Conservation (phyloP, 1,140 invertebrate genomes). For the Zeugodacus cucurbitae region DNA sequence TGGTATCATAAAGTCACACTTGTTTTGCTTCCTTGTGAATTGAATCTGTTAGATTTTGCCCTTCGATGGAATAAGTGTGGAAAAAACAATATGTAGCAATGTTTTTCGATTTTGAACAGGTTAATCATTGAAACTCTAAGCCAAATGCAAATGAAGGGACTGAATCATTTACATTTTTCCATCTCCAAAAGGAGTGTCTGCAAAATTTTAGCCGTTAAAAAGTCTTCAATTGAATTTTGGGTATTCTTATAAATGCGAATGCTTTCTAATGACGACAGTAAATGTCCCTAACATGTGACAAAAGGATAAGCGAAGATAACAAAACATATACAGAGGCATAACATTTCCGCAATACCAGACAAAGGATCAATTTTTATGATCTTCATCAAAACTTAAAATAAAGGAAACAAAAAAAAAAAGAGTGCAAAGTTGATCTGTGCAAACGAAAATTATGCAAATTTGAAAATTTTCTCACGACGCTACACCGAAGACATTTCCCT, state of each 20-base stretch:
- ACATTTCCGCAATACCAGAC: constrained; percentile 17
- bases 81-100: too few relatives aligned
- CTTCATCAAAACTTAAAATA: neutral
- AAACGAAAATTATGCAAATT: constrained; percentile 41
- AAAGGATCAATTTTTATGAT: neutral
- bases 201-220: constrained; percentile 19
- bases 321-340: neutral
- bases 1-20: too few relatives aligned
- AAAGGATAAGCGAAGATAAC: neutral
- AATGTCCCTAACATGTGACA: neutral
- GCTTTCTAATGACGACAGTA: neutral
- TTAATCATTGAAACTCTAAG: too few relatives aligned
- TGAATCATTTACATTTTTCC: too few relatives aligned
- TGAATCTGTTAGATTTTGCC: too few relatives aligned
- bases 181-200: neutral
- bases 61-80: too few relatives aligned
- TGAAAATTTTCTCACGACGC: constrained; percentile 40
- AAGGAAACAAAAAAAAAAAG: neutral
- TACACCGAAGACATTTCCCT: neutral
- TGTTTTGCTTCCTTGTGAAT: too few relatives aligned
- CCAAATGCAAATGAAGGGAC: too few relatives aligned
- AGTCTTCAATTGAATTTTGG: neutral
- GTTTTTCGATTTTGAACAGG: too few relatives aligned
- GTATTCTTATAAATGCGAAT: neutral
- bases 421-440: constrained; percentile 25